Evolutionary conservation across 2,113 vertebrate species (phyloP).

Genomic region (Nothocercus julius): DNA sequence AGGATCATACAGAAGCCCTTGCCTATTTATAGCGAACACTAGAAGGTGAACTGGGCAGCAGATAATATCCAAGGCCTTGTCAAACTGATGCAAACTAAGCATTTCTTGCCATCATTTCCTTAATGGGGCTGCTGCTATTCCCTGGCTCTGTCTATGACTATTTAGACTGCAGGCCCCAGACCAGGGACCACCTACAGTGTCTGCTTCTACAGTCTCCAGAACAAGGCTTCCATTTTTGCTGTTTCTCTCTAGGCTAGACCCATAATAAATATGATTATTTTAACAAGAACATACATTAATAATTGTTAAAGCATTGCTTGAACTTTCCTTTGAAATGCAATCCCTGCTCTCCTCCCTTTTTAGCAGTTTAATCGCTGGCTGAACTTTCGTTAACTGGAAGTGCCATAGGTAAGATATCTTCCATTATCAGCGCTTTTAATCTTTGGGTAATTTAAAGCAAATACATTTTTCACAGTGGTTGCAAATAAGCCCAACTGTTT

Average conservation of each 20-base stretch:
- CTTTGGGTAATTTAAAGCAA: constrained; percentile 56
- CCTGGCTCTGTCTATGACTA: constrained; percentile 1
- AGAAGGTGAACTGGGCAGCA: not conserved
- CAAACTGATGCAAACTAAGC: not conserved
- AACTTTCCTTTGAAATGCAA: constrained; percentile 59
- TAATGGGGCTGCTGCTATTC: not conserved
- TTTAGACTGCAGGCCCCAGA: constrained; percentile 36
- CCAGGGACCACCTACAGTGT: constrained; percentile 58
- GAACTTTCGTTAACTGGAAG: constrained; percentile 55
- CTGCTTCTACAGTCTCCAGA: constrained; percentile 4
- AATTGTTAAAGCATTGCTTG: constrained; percentile 43
- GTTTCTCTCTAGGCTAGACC: constrained; percentile 55
- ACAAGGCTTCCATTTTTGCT: constrained; percentile 54
- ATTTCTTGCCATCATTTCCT: not conserved
- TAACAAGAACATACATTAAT: constrained; percentile 71
- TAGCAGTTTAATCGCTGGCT: constrained; percentile 52
- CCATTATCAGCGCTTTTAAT: constrained; percentile 58
- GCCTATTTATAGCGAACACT: not conserved
- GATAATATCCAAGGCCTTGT: not conserved
- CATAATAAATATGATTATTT: constrained; percentile 64
- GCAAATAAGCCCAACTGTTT: constrained; percentile 37
- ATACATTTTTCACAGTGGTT: constrained; percentile 29
- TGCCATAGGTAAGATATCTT: constrained; percentile 64
- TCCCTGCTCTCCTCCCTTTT: constrained; percentile 39
- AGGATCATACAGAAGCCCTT: not conserved